Evolutionary conservation across 2,797 vertebrate species (phyloP), one percentile per base, ranked within the genome.

Genomic region (Chlorospingus flavigularis): DNA sequence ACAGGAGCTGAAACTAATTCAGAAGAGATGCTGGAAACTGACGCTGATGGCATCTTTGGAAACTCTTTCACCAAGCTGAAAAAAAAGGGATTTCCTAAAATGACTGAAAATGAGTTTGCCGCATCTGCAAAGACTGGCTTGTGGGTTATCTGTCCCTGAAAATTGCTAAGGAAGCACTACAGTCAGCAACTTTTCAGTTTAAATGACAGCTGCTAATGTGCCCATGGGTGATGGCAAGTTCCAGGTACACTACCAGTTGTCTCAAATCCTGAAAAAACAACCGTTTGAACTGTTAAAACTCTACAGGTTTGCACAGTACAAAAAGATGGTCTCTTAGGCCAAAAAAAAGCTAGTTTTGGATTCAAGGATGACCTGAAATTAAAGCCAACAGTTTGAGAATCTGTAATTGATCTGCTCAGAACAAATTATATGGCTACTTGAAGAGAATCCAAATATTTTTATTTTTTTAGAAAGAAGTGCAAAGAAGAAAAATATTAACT

Each of bases 361-460:
- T 40, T 67, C 26, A 54, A 54, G 28, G 31, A 43, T 0, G 1
- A 66, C 39, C 73, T 79, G 26, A 63, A 78, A 92, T 86, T 90
- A 75, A 82, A 93, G 40, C 35, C 85, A 87, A 72, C n/a, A 53
- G 10, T 42, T 57, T 9, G 76, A 53, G 40, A 74, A 71, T 90
- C 43, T 75, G 91, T 70, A 78, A 90, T 72, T 43, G 86, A 94
- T 91, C 86, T 89, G 57, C 71, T 94, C 93, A 67, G 92, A 95
- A 87, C 82, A 94, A 96, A 96, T 93, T 94, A 94, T 87, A 95
- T 97, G 97, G 88, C 95, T 93, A 96, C 95, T 92, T 96, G 72
- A 89, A 93, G 37, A 87, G 54, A 93, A 89, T 60, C 37, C 79
- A 90, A 89, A 30, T 23, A 23, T 57, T 84, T 70, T 75, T 7